phyloP scores from a whole-genome alignment of 2,797 vertebrate species.

The Gymnocypris eckloni region DNA sequence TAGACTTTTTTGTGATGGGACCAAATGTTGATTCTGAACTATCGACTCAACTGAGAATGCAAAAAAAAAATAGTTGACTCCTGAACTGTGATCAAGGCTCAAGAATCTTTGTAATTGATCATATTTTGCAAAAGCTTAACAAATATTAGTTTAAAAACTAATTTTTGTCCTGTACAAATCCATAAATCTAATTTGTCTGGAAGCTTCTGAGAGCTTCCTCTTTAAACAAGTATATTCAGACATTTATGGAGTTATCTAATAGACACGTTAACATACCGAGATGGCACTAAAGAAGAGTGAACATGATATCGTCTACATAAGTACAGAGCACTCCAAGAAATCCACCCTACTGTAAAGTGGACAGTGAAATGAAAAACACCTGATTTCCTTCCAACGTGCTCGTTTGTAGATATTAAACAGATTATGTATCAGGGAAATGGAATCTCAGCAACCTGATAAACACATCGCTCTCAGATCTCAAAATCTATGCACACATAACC shows the following conservation, averaged over 20 bases:
- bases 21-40: neutral
- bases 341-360: constrained; percentile 42
- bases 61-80: neutral
- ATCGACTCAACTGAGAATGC: neutral
- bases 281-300: neutral
- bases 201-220: constrained; percentile 20
- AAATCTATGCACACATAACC: constrained; percentile 45
- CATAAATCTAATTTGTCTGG: constrained; percentile 31
- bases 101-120: neutral
- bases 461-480: constrained; percentile 40
- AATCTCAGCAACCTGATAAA: constrained; percentile 50
- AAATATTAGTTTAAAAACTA: neutral
- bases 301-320: constrained; percentile 38
- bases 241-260: constrained; percentile 24
- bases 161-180: constrained; percentile 3
- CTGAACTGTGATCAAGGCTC: neutral
- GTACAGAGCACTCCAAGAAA: constrained; percentile 50
- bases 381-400: constrained; percentile 45
- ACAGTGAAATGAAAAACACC: constrained; percentile 44
- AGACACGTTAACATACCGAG: constrained; percentile 17
- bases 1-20: neutral
- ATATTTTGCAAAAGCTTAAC: neutral
- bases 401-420: constrained; percentile 48
- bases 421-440: constrained; percentile 33
- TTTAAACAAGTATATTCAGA: constrained; percentile 8